phyloP scores from a whole-genome alignment of 2,888 invertebrate genomes.

The Palloptera scutellata region DNA sequence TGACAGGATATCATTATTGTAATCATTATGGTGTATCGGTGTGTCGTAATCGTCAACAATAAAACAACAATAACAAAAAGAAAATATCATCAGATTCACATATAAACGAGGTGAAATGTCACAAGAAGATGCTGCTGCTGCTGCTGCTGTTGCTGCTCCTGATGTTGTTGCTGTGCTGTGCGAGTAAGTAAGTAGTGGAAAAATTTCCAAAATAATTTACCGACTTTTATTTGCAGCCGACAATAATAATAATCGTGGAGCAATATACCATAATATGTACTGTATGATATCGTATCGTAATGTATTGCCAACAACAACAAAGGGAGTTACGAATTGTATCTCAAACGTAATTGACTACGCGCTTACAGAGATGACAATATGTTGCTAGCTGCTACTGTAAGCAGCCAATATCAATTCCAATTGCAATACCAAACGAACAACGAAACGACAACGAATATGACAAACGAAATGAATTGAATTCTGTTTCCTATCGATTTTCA shows the following conservation, averaged over 20 bases:
- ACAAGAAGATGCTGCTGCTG: conserved; percentile 43
- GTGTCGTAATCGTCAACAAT: conserved; percentile 41
- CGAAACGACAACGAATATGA: neutral
- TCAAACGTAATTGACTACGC: conserved; percentile 31
- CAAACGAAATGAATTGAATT: conserved; percentile 33
- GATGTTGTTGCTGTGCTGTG: conserved; percentile 3
- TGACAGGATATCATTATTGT: conserved; percentile 62
- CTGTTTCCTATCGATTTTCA: conserved; percentile 61
- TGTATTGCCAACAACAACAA: no score
- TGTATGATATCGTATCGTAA: no score
- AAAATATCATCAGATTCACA: conserved; percentile 27
- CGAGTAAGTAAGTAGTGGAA: conserved; percentile 39
- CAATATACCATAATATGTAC: no score
- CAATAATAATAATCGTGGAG: conserved; percentile 7
- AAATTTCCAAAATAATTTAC: conserved; percentile 23
- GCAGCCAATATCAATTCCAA: neutral
- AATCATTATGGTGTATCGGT: conserved; percentile 55
- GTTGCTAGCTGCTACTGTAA: neutral
- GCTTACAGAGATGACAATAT: conserved; percentile 10
- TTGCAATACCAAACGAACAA: conserved; percentile 3
- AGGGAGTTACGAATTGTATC: conserved; percentile 26
- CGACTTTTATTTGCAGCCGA: conserved; percentile 27
- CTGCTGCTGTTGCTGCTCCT: conserved; percentile 2
- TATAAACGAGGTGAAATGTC: conserved; percentile 24
- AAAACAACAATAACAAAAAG: conserved; percentile 37